Evolutionary conservation across 1,140 invertebrate species (phyloP), one percentile per base, ranked within the genome.

Genomic region (Solenopsis invicta): DNA sequence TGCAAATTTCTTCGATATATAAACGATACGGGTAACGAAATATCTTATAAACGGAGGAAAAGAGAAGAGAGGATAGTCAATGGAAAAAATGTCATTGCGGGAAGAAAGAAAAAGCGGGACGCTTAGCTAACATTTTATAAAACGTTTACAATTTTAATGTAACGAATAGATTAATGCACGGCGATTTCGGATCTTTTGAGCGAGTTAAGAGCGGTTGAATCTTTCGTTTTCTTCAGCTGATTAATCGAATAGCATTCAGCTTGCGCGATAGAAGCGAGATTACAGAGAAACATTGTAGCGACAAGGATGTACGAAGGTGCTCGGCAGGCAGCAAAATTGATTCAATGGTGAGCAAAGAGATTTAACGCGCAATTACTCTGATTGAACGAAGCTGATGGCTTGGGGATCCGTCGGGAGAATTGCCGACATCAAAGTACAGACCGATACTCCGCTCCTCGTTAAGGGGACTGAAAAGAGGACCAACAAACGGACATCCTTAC

Each of bases 291-390:
- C 80, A 84, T 45, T 2, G 41, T 34, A 82, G 41, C 69, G 41
- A 75, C 80, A 62, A 64, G 72, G 66, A 67, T 77, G 78, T 80
- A 71, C 74, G 34, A 82, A 84, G 54, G 84, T 54, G n/a, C 59
- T 86, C 52, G 52, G 34, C 34, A 82, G 13, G 81, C 66, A 18
- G 77, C 61, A 89, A 88, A 93, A 92, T 94, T 92, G 93, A 93
- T 93, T 94, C 81, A 76, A 74, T 45, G 84, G 48, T 54, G 56
- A 76, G 64, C 61, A 85, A 91, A 86, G 85, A 91, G 92, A 93
- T 93, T 93, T 91, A 92, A 92, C 92, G 91, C 77, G 87, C 92
- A 93, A 94, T 94, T 94, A 93, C 90, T 89, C 89, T 90, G 90
- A 94, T 93, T 93, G 92, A 92, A 88, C 75, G 82, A 88, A 67